These are phyloP conservation scores for Athetis lepigone DNA, from an alignment of 2,888 invertebrate species.

Conservation along the genomic window DNA sequence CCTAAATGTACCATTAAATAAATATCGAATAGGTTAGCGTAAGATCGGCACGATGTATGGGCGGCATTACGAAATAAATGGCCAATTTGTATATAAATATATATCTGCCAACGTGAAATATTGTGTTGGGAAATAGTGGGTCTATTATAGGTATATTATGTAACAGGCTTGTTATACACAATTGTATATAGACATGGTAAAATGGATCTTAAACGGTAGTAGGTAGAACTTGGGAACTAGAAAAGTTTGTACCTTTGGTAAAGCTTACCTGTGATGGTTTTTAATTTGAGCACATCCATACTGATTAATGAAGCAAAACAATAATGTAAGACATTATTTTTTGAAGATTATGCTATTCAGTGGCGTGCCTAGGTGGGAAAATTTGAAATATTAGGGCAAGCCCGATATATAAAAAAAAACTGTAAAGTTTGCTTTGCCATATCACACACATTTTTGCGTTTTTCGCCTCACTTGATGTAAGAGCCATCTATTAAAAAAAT, in stretches of 20 bases:
- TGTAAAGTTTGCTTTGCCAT: too few species aligned
- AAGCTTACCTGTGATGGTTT: background rate
- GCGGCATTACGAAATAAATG: constrained; percentile 71
- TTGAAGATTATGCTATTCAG: too few species aligned
- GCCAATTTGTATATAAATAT: constrained; percentile 76
- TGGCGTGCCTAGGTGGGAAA: too few species aligned
- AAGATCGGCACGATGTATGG: constrained; percentile 67
- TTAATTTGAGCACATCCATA: background rate
- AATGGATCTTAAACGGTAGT: background rate
- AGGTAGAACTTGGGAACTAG: background rate
- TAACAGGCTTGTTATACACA: constrained; percentile 27
- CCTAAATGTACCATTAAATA: constrained; percentile 70
- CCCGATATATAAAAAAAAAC: too few species aligned
- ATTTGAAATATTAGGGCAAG: too few species aligned
- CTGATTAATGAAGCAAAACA: too few species aligned
- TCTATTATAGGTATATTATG: constrained; percentile 45
- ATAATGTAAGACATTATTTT: too few species aligned
- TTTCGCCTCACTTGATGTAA: too few species aligned
- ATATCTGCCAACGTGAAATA: constrained; percentile 66
- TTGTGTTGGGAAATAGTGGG: constrained; percentile 60
- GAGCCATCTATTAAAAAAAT: too few species aligned
- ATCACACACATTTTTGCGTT: too few species aligned
- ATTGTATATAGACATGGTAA: background rate
- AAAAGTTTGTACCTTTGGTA: background rate
- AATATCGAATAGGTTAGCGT: constrained; percentile 70